These are phyloP conservation scores for Polia nebulosa DNA, from an alignment of 2,888 invertebrate genomes.

Conservation along the genomic window DNA sequence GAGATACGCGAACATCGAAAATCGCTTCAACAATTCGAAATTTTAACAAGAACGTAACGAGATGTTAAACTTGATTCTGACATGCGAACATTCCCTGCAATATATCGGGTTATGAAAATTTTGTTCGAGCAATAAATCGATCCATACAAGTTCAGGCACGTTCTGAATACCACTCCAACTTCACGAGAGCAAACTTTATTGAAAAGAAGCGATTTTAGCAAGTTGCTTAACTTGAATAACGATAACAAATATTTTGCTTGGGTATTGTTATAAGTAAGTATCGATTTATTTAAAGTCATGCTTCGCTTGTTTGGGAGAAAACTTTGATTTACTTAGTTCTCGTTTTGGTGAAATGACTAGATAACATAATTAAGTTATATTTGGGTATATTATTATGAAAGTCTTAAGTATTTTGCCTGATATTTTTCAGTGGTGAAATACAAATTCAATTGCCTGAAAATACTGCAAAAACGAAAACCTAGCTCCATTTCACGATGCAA, in stretches of 20 bases:
- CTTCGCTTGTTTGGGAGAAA: conserved; percentile 9
- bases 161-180: conserved; percentile 59
- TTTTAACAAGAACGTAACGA: conserved; percentile 43
- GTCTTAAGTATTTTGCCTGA: too few relatives aligned
- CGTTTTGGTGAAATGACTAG: not conserved
- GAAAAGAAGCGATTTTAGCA: conserved; percentile 62
- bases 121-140: conserved; percentile 52
- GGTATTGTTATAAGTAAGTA: conserved; percentile 38
- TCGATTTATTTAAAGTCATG: conserved; percentile 44
- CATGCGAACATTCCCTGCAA: conserved; percentile 34
- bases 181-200: conserved; percentile 61
- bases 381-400: not conserved
- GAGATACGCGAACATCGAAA: conserved; percentile 25
- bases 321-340: conserved; percentile 14
- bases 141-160: conserved; percentile 56
- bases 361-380: not conserved
- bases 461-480: not conserved
- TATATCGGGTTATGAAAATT: conserved; percentile 48
- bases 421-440: not conserved
- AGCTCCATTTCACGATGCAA: not conserved
- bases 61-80: conserved; percentile 31
- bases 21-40: conserved; percentile 20
- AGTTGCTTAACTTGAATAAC: conserved; percentile 53
- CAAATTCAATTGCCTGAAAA: not conserved
- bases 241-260: conserved; percentile 59